Base-by-base conservation (phyloP, 2,888 invertebrate species). In the Megalurothrips usitatus region DNA sequence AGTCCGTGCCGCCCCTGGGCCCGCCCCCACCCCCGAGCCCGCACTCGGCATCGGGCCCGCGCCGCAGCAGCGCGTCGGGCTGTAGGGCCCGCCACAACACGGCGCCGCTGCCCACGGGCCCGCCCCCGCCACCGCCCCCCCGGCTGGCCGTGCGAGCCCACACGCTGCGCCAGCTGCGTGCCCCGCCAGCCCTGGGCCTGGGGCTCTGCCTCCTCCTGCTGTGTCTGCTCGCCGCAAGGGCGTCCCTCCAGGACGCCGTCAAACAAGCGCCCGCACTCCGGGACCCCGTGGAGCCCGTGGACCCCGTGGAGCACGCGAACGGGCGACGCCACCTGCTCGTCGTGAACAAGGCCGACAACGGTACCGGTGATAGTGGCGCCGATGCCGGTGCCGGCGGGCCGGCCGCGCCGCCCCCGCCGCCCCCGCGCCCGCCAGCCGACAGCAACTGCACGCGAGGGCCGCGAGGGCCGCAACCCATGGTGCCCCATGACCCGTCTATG, bases 41-140 rank as follows among this genome's bases (percentile, higher is more conserved):
- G 26, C 68, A 23, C 68, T 9, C 26, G 68, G 68, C 68, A 75
- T 26, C 68, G 58, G 58, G 58, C 58, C 58, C 58, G 68, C 68
- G 68, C 68, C 68, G 68, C 68, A 26, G 68, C 68, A 75, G 26
- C 26, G 68, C 68, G 68, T 75, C 68, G 68, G 68, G 68, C 68
- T 75, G 68, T 75, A 75, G 68, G 68, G 68, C 68, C 68, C 68
- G 68, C 68, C 68, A 75, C 68, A 75, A 75, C 68, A 75, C 68
- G 68, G 68, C 68, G 68, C 68, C 68, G 68, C 68, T 26, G 68
- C 68, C 68, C 68, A 23, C 68, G 68, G 68, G 68, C 68, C 68
- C 68, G 68, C 68, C 68, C 68, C 68, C 26, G 68, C 68, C 68
- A n/a, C 68, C 68, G 26, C 23, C 68, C 26, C 68, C 68, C 9